A percentile compares a stretch with the other conserved stretches of the same genome.
Evolutionary conservation across 1,140 invertebrate species (phyloP).

Genomic region (Asbolus verrucosus): DNA sequence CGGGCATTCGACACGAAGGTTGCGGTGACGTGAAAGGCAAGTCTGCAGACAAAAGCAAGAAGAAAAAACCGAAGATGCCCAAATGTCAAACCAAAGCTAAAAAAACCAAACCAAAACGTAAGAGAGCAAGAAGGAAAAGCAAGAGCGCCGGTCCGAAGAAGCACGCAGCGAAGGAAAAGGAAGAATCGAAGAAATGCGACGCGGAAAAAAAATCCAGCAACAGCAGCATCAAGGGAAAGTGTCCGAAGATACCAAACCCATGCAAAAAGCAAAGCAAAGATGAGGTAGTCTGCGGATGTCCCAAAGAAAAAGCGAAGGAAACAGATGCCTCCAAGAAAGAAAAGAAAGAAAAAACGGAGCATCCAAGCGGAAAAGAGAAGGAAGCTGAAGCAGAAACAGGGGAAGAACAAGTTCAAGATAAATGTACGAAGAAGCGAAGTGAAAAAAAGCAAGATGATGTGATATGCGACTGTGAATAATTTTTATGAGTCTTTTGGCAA

Average conservation of each 20-base stretch:
- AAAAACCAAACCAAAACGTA: not conserved
- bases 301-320: not conserved
- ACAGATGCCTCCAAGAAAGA: not conserved
- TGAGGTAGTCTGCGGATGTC: not conserved
- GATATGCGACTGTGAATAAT: too few species aligned
- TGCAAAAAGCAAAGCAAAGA: constrained; percentile 5
- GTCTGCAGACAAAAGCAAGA: too few species aligned
- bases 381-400: too few species aligned
- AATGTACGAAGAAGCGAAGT: too few species aligned
- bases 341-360: too few species aligned
- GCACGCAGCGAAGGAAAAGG: not conserved
- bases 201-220: not conserved
- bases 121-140: not conserved
- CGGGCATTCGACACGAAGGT: not conserved
- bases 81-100: not conserved
- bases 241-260: not conserved
- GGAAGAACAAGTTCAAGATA: too few species aligned
- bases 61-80: not conserved
- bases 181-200: not conserved
- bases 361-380: too few species aligned
- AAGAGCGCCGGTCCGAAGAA: not conserved
- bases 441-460: too few species aligned
- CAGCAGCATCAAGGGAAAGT: not conserved
- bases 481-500: too few species aligned
- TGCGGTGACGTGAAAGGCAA: not conserved